phyloP scores from a whole-genome alignment of 1,140 invertebrate genomes.

The Yoshiicerus persimilis region DNA sequence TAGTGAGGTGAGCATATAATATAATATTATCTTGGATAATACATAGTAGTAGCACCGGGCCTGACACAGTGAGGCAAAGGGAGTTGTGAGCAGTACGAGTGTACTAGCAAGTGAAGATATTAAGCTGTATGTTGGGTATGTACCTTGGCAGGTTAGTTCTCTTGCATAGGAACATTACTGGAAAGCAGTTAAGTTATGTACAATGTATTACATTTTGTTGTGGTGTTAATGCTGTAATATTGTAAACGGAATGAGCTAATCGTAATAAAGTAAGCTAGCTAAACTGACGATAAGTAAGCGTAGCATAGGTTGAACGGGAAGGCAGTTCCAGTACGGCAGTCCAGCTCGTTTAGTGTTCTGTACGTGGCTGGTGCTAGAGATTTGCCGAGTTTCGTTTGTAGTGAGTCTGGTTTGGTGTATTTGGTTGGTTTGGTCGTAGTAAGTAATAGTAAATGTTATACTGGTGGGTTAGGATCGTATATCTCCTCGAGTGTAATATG shows the following conservation, averaged over 20 bases:
- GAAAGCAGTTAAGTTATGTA: neutral
- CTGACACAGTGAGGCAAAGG: too few relatives aligned
- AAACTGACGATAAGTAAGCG: neutral
- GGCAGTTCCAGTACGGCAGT: neutral
- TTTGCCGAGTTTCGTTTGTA: conserved; percentile 1
- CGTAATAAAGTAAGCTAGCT: neutral
- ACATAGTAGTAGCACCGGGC: too few relatives aligned
- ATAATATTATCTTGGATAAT: too few relatives aligned
- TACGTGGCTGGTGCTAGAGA: neutral
- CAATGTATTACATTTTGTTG: neutral
- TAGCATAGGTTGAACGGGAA: neutral
- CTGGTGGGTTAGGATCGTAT: neutral
- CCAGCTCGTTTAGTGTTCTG: neutral
- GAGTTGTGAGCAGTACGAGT: too few relatives aligned
- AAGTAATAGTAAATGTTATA: neutral
- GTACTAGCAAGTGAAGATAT: too few relatives aligned
- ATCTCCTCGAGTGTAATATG: neutral
- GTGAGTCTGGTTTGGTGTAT: neutral
- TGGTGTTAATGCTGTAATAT: neutral
- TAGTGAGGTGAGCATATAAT: neutral
- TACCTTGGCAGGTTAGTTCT: too few relatives aligned
- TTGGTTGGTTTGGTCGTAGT: neutral
- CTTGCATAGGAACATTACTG: too few relatives aligned
- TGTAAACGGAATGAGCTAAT: neutral
- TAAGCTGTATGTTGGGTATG: too few relatives aligned